Evolutionary conservation across 2,888 invertebrate species (phyloP), one percentile per base, ranked within the genome.

Genomic region (Caenorhabditis imperialis): DNA sequence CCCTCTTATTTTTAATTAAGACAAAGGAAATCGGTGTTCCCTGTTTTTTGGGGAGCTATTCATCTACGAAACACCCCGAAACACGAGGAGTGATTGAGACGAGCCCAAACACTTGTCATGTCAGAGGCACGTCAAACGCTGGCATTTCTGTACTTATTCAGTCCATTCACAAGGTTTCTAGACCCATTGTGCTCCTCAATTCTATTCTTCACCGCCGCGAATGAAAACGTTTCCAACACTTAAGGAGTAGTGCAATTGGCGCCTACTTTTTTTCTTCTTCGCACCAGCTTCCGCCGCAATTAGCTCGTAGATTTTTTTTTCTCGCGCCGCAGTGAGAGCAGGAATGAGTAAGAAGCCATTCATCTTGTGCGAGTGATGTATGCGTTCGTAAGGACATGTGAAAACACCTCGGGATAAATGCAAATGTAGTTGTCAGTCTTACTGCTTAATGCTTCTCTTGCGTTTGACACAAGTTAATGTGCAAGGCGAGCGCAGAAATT

Each of bases 231-330:
- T 51, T 23, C 57, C 51, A 67, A 57, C 57, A 67, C 67, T 67
- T 57, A 55, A 57, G 45, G 51, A 40, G 67, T 57, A 67, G 67
- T 67, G 67, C 67, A 67, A 57, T 67, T 67, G 67, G 67, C 67
- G 67, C 57, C 44, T 45, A 50, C 55, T 67, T 58, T 67, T 67
- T 57, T 53, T 51, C 51, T 44, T 35, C 51, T 55, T 51, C 35
- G 50, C 50, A 40, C 51, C 67, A 51, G 48, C 57, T 57, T 57
- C 51, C 67, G 57, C 57, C 50, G 67, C 67, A 67, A 67, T 67
- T 67, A 67, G 67, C 57, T 50, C 48, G 51, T 18, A 50, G 40
- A 48, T 57, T 51, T 67, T 67, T 67, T 67, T n/a, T n/a, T n/a
- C n/a, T n/a, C n/a, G n/a, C n/a, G n/a, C n/a, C n/a, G n/a, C n/a